These are phyloP conservation scores for Intellagama lesueurii DNA, from an alignment of 2,797 vertebrate species.

Conservation along the genomic window DNA sequence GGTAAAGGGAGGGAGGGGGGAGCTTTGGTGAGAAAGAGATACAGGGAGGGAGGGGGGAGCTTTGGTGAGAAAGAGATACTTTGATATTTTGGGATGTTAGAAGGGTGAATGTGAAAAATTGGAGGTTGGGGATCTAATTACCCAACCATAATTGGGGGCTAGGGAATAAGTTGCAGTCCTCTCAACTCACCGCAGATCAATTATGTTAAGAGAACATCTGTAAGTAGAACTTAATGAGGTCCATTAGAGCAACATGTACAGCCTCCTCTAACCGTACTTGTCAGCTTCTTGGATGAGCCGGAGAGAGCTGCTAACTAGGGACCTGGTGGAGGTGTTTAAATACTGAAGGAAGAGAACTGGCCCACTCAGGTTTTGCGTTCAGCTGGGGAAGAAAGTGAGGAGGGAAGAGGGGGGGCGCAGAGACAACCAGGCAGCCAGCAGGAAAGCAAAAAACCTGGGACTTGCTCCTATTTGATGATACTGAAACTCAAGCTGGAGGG, in stretches of 20 bases:
- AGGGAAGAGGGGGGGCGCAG: conserved; percentile 37
- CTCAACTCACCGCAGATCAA: conserved; percentile 99
- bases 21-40: conserved; percentile 98
- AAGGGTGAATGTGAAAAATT: conserved; percentile 99
- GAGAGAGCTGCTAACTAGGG: conserved; percentile 98
- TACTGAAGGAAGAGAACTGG: conserved; percentile 87
- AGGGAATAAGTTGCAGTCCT: conserved; percentile 99
- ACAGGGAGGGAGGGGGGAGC: conserved; percentile 82
- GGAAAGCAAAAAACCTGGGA: conserved; percentile 56
- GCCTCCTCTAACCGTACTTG: conserved; percentile 99
- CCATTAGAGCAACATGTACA: conserved; percentile 99
- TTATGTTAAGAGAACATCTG: conserved; percentile 99
- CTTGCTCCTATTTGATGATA: conserved; percentile 67
- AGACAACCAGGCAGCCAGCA: conserved; percentile 38
- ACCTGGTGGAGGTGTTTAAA: conserved; percentile 96
- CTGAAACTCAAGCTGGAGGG: conserved; percentile 68
- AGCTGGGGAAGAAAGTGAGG: conserved; percentile 79
- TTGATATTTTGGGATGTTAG: conserved; percentile 99
- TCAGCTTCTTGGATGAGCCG: conserved; percentile 99
- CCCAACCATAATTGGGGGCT: conserved; percentile 99
- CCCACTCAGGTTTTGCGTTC: conserved; percentile 85
- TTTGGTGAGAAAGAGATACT: conserved; percentile 99
- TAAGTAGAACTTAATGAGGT: conserved; percentile 99
- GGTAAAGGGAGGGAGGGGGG: conserved; percentile 78
- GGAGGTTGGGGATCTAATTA: conserved; percentile 99